A percentile compares a stretch with the other conserved stretches of the same genome.
Evolutionary conservation across 2,797 vertebrate species (phyloP).

Genomic region (Rhincodon typus): DNA sequence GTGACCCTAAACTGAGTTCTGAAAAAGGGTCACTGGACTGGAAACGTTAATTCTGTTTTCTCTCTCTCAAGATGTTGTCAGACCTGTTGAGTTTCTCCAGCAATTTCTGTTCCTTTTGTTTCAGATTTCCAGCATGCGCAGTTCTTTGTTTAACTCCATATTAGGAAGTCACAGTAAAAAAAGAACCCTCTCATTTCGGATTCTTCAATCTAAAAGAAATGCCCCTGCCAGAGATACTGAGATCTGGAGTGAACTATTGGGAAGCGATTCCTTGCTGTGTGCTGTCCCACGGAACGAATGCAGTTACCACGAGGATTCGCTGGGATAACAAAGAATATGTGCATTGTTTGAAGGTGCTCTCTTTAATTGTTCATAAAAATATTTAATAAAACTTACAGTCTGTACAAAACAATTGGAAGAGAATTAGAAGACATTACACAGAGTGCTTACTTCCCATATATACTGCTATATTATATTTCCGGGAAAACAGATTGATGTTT

Average conservation of each 20-base stretch:
- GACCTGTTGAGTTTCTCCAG: too few species aligned
- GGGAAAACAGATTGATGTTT: conserved; percentile 70
- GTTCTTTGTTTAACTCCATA: background rate
- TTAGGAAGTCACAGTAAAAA: background rate
- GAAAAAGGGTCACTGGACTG: too few species aligned
- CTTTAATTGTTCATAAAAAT: conserved; percentile 60
- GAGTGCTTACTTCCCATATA: conserved; percentile 67
- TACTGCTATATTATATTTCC: conserved; percentile 66
- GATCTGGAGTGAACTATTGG: background rate
- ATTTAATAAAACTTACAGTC: conserved; percentile 68
- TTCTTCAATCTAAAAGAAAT: background rate
- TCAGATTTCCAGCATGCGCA: too few species aligned
- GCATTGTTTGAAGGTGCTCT: conserved; percentile 29
- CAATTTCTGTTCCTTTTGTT: too few species aligned
- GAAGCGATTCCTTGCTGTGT: background rate
- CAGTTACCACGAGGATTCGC: background rate
- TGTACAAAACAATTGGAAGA: conserved; percentile 66
- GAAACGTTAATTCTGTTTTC: too few species aligned
- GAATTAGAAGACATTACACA: conserved; percentile 59
- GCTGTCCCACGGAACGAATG: background rate
- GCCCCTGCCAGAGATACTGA: background rate
- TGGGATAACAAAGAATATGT: background rate
- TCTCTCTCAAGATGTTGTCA: too few species aligned
- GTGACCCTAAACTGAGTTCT: too few species aligned
- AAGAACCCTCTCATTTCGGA: background rate